Evolutionary conservation across 2,888 invertebrate genomes (phyloP).

Genomic region (Drosophila formosana): DNA sequence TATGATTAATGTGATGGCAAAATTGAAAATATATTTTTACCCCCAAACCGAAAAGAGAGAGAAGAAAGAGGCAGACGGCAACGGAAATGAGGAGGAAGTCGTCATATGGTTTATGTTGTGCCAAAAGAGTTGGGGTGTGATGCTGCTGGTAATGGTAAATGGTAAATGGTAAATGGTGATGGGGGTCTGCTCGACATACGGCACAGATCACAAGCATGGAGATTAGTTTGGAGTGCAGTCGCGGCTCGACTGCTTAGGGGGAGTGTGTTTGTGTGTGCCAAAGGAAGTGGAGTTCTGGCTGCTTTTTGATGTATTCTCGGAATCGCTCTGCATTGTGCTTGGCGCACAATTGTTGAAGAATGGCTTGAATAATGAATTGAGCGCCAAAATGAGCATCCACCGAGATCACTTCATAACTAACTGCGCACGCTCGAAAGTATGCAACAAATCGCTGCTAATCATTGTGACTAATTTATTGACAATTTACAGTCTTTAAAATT

Average conservation of each 20-base stretch:
- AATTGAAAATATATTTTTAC: constrained; percentile 67
- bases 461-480: neutral
- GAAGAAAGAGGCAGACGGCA: constrained; percentile 24
- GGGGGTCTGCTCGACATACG: constrained; percentile 64
- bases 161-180: constrained; percentile 11
- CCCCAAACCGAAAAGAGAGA: constrained; percentile 31
- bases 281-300: constrained; percentile 48
- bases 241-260: constrained; percentile 41
- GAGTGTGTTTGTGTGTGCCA: constrained; percentile 27
- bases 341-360: constrained; percentile 31
- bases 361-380: neutral
- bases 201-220: constrained; percentile 58
- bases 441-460: constrained; percentile 34
- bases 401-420: neutral
- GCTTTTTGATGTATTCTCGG: constrained; percentile 50
- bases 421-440: constrained; percentile 52
- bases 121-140: constrained; percentile 73
- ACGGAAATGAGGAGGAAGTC: constrained; percentile 79
- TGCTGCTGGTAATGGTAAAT: constrained; percentile 10
- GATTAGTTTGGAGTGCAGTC: constrained; percentile 63
- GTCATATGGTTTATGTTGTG: constrained; percentile 73
- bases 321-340: constrained; percentile 41
- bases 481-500: too few species aligned
- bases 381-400: constrained; percentile 8
- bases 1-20: constrained; percentile 79